Evolutionary conservation across 2,888 invertebrate species (phyloP).

Genomic region (Bombyx huttoni): DNA sequence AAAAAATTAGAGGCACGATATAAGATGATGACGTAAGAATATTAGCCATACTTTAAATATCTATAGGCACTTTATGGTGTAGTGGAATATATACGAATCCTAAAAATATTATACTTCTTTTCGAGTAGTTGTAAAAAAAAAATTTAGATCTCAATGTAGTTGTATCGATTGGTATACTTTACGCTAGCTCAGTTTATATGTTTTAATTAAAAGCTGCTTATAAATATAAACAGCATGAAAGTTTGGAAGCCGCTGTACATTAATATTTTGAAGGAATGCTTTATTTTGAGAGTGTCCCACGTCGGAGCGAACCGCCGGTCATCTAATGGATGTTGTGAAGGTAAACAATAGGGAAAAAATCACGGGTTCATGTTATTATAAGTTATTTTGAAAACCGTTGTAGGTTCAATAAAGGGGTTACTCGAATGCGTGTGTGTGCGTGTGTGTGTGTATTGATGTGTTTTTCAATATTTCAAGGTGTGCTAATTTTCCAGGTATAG

Average conservation of each 20-base stretch:
- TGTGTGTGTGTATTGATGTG: neutral
- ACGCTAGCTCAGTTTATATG: too few relatives aligned
- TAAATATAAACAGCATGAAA: neutral
- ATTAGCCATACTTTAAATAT: too few relatives aligned
- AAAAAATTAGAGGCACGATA: too few relatives aligned
- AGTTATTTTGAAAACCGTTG: slow-evolving; percentile 4
- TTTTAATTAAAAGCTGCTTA: neutral
- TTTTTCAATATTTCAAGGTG: neutral
- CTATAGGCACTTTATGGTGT: too few relatives aligned
- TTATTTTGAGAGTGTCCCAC: slow-evolving; percentile 28
- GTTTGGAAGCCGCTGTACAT: slow-evolving; percentile 4
- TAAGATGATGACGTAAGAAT: too few relatives aligned
- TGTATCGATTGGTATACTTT: too few relatives aligned
- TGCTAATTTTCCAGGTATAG: too few relatives aligned
- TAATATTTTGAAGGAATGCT: slow-evolving; percentile 33
- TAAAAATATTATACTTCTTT: too few relatives aligned
- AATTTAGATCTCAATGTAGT: too few relatives aligned
- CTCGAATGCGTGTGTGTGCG: slow-evolving; percentile 14
- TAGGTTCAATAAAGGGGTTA: slow-evolving; percentile 7
- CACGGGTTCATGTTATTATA: slow-evolving; percentile 16
- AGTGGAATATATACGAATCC: too few relatives aligned
- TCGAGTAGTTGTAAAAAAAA: too few relatives aligned
- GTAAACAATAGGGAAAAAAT: slow-evolving; percentile 39
- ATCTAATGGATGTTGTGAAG: slow-evolving; percentile 49
- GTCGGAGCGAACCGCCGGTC: slow-evolving; percentile 21